These are phyloP conservation scores for Capromys pilorides DNA, from an alignment of 2,797 vertebrate genomes.

Conservation along the genomic window DNA sequence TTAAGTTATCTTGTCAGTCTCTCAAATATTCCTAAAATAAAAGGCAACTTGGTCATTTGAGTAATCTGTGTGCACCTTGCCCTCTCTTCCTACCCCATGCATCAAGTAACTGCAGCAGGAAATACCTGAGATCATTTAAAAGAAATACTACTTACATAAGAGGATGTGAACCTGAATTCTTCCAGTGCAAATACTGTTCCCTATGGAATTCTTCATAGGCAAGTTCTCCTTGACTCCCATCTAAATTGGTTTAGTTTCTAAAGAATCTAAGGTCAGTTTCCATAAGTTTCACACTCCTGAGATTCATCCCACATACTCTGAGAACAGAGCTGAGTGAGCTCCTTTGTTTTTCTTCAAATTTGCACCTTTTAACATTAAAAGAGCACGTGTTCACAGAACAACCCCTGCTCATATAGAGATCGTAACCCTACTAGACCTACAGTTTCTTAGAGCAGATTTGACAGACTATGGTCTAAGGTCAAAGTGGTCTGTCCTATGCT, in stretches of 20 bases:
- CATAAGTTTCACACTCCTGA: not conserved
- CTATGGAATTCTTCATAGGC: not conserved
- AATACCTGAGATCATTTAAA: slow-evolving; percentile 33
- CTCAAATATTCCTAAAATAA: not conserved
- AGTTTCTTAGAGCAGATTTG: not conserved
- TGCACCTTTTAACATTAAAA: not conserved
- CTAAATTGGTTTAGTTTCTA: not conserved
- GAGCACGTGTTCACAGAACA: not conserved
- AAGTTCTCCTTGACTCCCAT: slow-evolving; percentile 13
- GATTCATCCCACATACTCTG: not conserved
- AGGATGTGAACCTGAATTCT: not conserved
- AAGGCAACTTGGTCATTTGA: not conserved
- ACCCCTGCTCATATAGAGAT: not conserved
- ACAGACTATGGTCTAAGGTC: not conserved
- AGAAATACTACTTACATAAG: not conserved
- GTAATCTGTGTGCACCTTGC: not conserved
- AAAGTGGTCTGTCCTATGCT: not conserved
- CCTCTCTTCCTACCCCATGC: not conserved
- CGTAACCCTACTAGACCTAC: not conserved
- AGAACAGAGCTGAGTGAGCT: not conserved
- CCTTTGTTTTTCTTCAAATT: slow-evolving; percentile 6
- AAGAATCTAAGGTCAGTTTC: not conserved
- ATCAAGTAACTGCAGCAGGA: not conserved
- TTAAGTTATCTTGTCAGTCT: not conserved
- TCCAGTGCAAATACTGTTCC: not conserved